Conservation (phyloP, 2,888 invertebrate species). For the Girardia tigrina region DNA sequence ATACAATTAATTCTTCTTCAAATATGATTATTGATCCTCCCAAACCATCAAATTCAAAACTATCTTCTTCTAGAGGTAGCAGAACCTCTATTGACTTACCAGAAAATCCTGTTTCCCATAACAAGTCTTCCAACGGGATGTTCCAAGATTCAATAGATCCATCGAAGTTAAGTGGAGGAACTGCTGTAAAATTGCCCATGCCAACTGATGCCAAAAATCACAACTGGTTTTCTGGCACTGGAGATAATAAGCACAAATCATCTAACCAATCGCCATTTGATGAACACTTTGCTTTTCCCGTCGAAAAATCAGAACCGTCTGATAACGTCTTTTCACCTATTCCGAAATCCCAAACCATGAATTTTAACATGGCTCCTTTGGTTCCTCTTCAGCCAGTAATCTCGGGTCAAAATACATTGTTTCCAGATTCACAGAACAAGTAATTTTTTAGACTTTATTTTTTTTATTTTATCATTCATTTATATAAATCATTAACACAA, state of each 20-base stretch:
- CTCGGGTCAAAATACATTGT: not conserved
- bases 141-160: slow-evolving; percentile 6
- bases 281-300: not conserved
- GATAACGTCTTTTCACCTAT: not conserved
- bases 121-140: slow-evolving; percentile 4
- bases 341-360: slow-evolving; percentile 10
- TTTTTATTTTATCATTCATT: no score
- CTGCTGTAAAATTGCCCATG: not conserved
- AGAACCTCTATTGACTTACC: not conserved
- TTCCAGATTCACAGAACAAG: not conserved
- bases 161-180: not conserved
- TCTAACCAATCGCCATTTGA: not conserved
- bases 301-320: not conserved
- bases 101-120: not conserved
- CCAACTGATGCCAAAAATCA: not conserved
- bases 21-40: slow-evolving; percentile 4
- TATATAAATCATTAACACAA: no score
- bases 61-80: not conserved
- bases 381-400: not conserved
- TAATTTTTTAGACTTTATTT: no score
- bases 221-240: not conserved
- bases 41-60: not conserved
- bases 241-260: not conserved
- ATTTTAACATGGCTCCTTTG: not conserved
- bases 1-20: not conserved